These are phyloP conservation scores for Mesoclemmys tuberculata DNA, from an alignment of 2,113 vertebrate genomes.

Conservation along the genomic window DNA sequence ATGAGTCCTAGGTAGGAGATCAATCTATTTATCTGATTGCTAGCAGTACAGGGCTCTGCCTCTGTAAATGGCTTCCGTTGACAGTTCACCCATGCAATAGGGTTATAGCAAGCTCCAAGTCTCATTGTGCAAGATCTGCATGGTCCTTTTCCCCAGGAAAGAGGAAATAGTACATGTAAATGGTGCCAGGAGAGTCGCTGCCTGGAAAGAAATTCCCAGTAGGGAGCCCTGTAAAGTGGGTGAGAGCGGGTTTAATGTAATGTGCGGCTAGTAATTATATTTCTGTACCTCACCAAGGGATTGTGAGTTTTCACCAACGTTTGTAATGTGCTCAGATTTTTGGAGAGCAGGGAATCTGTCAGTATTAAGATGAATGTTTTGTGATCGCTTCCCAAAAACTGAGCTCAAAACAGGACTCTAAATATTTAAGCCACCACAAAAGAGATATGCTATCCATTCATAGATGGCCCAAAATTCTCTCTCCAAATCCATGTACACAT, in stretches of 20 bases:
- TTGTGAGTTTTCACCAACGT: neutral
- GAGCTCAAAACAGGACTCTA: neutral
- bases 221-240: neutral
- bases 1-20: neutral
- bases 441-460: neutral
- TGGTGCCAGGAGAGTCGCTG: neutral
- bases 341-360: neutral
- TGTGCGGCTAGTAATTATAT: rapidly evolving
- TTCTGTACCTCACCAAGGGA: neutral
- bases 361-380: neutral
- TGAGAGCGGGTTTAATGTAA: neutral
- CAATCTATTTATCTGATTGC: neutral
- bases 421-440: neutral
- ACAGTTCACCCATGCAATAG: neutral
- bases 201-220: neutral
- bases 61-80: neutral
- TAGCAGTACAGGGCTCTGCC: neutral
- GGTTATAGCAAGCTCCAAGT: neutral
- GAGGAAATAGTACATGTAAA: neutral
- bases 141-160: neutral
- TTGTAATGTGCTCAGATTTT: neutral
- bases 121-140: neutral
- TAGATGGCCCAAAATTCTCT: neutral
- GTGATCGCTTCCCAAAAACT: neutral
- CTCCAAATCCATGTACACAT: neutral